Base-by-base conservation (phyloP, 2,113 vertebrate species). In the Halichoeres trimaculatus region DNA sequence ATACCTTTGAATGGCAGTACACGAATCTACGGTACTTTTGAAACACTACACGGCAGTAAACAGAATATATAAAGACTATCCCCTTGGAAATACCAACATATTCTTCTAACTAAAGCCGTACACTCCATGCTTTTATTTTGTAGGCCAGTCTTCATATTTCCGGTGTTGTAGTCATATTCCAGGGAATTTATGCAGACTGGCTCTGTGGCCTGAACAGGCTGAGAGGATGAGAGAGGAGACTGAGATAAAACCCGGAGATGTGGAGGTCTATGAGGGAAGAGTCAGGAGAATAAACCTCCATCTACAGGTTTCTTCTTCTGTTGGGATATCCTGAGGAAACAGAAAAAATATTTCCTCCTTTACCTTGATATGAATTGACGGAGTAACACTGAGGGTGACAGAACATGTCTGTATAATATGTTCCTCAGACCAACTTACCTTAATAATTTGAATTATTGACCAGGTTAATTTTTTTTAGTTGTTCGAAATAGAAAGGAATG, bases 191-290 rank as follows among this genome's bases (percentile, higher is more conserved):
- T 55, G 51, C 66, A 76, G 47, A 56, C 45, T 70, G 87, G 65
- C 81, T 88, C 83, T 57, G 70, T 89, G 85, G 89, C 89, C 85
- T 85, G 84, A 79, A 52, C 80, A 90, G 86, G 72, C 82, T 76
- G 87, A 90, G 86, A 82, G 85, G 88, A 84, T 87, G 88, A 84
- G 72, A 85, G 78, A 70, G 71, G n/a, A 81, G 68, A 60, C 43
- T 61, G 71, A 77, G 50, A 61, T 35, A 87, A 93, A 93, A 90
- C 89, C 57, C 67, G 89, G 85, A 90, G 64, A 81, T 74, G 68
- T 71, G 86, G 74, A 70, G 20, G 43, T 41, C 10, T 47, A 40
- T 30, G 51, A 59, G 60, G 74, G 56, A 79, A 54, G 13, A 17
- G 7, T 4, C 66, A n/a, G 11, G 23, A 57, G 22, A 54, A 12